Evolutionary conservation across 2,888 invertebrate genomes (phyloP), one percentile per base, ranked within the genome.

Genomic region (Drosophila affinis): DNA sequence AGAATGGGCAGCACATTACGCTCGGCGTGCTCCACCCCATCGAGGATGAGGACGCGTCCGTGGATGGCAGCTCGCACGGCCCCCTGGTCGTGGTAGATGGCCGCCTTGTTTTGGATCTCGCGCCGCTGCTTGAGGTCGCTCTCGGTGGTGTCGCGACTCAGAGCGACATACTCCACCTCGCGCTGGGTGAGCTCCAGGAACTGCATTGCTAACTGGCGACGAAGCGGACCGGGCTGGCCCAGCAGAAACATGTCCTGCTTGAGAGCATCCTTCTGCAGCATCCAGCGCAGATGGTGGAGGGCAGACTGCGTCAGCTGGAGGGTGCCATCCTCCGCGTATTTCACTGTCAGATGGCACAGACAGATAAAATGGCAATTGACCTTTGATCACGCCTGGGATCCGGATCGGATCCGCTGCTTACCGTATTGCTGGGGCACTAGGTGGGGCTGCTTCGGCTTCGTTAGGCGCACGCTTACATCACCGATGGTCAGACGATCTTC

Each of bases 21-120:
- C 91, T 99, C 99, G 0, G 98, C 98, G 91, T 99, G 98, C 93
- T 99, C 99, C 62, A 99, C 97, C 2, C 99, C 99, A 92, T 99
- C 99, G 63, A 99, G 93, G 3, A 99, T 94, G 17, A 99, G 93
- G 12, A 98, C 94, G 53, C 98, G 94, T 0, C 99, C 99, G 92
- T 97, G 94, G 12, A 91, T 69, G 0, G 99, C 99, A 21, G 99
- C 99, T 75, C 96, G 94, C 0, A 99, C 98, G 14, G 99, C 99
- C 92, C 97, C 96, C 96, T 98, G 98, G 93, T 99, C 98, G 91
- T 98, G 96, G 92, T 98, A 99, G 89, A 94, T 95, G 0, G 98
- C 98, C 45, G 97, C 97, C 18, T 97, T 97, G 62, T 94, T 93
- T 74, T 95, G 94, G 62, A 99, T 98, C 93, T 99, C 99, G 78